A percentile compares a stretch with the other conserved stretches of the same genome.
Conservation (phyloP, 2,888 invertebrate genomes). For the Ceriagrion tenellum region DNA sequence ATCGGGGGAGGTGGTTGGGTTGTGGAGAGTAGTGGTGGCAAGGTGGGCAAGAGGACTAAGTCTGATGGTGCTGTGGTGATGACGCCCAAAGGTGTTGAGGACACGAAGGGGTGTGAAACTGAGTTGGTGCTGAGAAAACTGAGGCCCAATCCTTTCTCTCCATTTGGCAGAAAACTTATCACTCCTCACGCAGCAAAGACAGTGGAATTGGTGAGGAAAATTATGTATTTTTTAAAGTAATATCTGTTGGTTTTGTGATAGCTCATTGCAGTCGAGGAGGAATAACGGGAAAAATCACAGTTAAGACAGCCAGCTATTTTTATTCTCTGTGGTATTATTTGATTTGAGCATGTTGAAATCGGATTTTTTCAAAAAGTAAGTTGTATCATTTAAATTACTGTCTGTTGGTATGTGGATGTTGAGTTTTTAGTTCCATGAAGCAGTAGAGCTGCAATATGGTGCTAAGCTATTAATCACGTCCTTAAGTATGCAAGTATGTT, state of each 20-base stretch:
- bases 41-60: not conserved
- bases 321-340: no score
- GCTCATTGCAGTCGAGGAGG: no score
- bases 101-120: conserved; percentile 8
- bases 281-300: no score
- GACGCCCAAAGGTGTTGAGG: not conserved
- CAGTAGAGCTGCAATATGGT: no score
- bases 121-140: conserved; percentile 31
- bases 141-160: conserved; percentile 57
- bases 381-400: no score
- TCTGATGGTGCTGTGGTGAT: not conserved
- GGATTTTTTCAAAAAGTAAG: no score
- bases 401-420: no score
- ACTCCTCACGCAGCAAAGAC: conserved; percentile 7
- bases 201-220: conserved; percentile 8
- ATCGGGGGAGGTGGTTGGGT: conserved; percentile 1
- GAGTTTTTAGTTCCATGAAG: no score
- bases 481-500: no score
- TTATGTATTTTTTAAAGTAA: not conserved
- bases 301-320: no score
- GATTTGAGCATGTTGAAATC: no score
- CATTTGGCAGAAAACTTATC: not conserved
- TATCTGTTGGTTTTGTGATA: not conserved
- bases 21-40: not conserved
- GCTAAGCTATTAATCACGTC: no score